Evolutionary conservation across 2,113 vertebrate genomes (phyloP), one percentile per base, ranked within the genome.

Genomic region (Conger conger): DNA sequence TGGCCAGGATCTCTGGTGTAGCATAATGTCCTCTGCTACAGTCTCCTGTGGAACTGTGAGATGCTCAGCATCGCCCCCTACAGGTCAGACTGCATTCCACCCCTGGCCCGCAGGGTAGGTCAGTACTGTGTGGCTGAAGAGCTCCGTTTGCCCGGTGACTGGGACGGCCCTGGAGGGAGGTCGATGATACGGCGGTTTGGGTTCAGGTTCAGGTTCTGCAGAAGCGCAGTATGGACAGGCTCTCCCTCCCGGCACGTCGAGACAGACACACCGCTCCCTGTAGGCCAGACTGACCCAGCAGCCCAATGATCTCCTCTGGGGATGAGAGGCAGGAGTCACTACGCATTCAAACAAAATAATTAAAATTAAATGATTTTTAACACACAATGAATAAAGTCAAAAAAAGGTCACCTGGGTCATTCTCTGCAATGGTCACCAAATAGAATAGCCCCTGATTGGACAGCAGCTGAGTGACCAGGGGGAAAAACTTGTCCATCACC

Each of bases 401-500:
- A 57, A 15, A 79, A 36, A 13, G 50, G 92, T 89, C 89, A 98
- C 98, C 97, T 94, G 97, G 97, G 36, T 97, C 89, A 79, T 99
- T 99, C 90, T 99, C 97, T 35, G 95, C 93, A 81, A 98, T 92
- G 50, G 96, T 95, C 16, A 99, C 93, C 80, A 99, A 94, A 87
- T 98, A 99, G 90, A 99, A 99, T 4, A 96, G 79, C 18, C 98
- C 98, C 89, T 89, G 84, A 35, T 88, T 86, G 63, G 98, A 98
- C 83, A 99, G 95, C 15, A 99, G 91, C 36, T 95, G 93, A 35
- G 96, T 85, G 30, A 95, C 96, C 54, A 94, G 76, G 0, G 98
- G 97, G 53, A 99, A 96, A 37, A 99, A 91, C 83, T 96, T 93
- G 87, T 99, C 96, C 35, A 97, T 97, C 84, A 99, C 97, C 91